Evolutionary conservation across 2,888 invertebrate genomes (phyloP).

Genomic region (Phyto melanocephala): DNA sequence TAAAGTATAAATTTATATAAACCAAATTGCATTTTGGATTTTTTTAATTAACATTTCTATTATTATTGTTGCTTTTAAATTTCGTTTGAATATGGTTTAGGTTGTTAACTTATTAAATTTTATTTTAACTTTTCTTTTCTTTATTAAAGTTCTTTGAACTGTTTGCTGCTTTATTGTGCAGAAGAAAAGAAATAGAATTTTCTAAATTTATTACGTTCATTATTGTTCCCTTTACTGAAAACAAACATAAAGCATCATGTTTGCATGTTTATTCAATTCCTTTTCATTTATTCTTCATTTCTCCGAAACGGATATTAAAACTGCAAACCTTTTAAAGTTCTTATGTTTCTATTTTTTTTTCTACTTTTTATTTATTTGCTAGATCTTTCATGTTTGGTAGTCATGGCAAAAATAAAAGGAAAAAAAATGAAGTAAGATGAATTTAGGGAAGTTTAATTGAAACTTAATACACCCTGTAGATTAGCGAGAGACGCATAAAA

Average conservation of each 20-base stretch:
- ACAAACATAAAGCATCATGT: conserved; percentile 18
- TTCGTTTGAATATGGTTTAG: not conserved
- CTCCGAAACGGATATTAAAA: conserved; percentile 23
- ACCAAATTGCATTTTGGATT: no score
- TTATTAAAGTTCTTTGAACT: conserved; percentile 15
- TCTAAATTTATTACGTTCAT: not conserved
- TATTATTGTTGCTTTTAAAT: not conserved
- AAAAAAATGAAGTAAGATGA: not conserved
- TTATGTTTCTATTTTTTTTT: not conserved
- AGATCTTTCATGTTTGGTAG: not conserved
- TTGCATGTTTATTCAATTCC: conserved; percentile 34
- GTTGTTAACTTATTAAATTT: conserved; percentile 7
- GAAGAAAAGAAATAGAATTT: not conserved
- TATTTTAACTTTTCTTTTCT: not conserved
- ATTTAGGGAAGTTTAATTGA: no score
- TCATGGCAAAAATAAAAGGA: not conserved
- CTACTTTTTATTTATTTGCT: not conserved
- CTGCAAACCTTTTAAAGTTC: conserved; percentile 17
- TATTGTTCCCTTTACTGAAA: not conserved
- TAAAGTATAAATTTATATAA: no score
- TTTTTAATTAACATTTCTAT: no score
- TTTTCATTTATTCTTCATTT: conserved; percentile 7
- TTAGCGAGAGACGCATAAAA: no score
- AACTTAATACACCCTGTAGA: no score
- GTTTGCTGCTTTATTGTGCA: not conserved